These are phyloP conservation scores for Nylanderia fulva DNA, from an alignment of 1,140 invertebrate genomes.

Conservation along the genomic window DNA sequence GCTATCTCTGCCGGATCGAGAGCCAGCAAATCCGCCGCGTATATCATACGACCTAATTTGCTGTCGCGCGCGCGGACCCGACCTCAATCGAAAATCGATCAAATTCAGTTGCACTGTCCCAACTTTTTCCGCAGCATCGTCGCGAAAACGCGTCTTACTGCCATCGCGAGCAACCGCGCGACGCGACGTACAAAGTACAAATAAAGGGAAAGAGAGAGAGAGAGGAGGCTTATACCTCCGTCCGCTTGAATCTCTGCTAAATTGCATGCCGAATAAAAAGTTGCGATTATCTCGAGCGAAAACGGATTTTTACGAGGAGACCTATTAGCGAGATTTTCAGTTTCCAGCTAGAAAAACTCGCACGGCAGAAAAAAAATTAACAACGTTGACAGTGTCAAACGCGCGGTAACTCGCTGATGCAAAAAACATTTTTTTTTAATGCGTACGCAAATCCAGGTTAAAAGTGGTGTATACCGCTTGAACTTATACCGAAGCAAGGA, in stretches of 20 bases:
- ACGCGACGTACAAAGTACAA: neutral
- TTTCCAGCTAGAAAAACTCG: constrained; percentile 21
- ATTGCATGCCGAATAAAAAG: constrained; percentile 24
- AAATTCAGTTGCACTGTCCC: constrained; percentile 40
- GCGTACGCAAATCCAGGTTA: constrained; percentile 66
- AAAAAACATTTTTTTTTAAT: constrained; percentile 10
- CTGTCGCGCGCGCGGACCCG: constrained; percentile 41
- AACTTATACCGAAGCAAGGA: constrained; percentile 10
- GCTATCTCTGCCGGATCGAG: constrained; percentile 8
- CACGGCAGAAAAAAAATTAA: constrained; percentile 19
- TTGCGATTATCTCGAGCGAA: constrained; percentile 23
- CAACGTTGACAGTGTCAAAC: constrained; percentile 47
- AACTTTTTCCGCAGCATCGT: constrained; percentile 45
- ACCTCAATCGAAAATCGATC: constrained; percentile 63
- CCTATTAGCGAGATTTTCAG: constrained; percentile 31
- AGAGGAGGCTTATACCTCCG: neutral
- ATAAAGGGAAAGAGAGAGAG: neutral
- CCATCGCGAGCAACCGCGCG: neutral
- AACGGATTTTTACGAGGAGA: constrained; percentile 17
- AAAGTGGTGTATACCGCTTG: constrained; percentile 69
- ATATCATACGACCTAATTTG: constrained; percentile 61
- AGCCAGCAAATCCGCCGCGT: constrained; percentile 39
- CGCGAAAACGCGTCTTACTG: constrained; percentile 36
- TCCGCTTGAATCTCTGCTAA: constrained; percentile 13
- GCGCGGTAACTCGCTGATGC: constrained; percentile 40